A percentile compares a stretch with the other conserved stretches of the same genome.
Evolutionary conservation across 2,797 vertebrate genomes (phyloP).

Genomic region (Pygocentrus nattereri): DNA sequence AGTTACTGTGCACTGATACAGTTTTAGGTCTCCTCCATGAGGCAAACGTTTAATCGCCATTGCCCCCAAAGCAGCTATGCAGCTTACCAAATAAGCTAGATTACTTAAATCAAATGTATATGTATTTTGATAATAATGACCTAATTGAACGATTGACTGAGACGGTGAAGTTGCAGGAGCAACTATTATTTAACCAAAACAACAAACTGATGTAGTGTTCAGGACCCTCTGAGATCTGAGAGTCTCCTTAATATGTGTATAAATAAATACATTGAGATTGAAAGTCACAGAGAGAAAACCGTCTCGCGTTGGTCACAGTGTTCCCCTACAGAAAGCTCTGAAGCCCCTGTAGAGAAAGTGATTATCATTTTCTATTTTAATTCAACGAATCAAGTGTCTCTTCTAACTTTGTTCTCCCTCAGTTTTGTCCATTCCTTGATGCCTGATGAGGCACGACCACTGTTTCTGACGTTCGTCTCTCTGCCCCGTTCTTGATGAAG

Average conservation of each 20-base stretch:
- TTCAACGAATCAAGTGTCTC: neutral
- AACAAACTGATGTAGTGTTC: neutral
- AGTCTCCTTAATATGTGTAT: neutral
- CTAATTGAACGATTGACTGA: neutral
- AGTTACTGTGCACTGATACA: constrained; percentile 14
- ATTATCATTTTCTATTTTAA: neutral
- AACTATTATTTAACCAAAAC: neutral
- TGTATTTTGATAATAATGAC: neutral
- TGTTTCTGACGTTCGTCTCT: neutral
- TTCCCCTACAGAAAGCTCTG: neutral
- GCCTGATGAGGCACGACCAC: neutral
- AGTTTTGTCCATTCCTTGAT: neutral
- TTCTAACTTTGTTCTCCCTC: no score
- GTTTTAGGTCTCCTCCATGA: neutral
- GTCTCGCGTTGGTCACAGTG: neutral
- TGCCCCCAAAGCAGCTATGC: neutral
- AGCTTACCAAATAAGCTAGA: constrained; percentile 26
- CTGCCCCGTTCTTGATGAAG: no score
- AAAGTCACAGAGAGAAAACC: no score
- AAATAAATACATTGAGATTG: neutral
- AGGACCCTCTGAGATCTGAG: constrained; percentile 1
- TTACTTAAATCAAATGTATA: neutral
- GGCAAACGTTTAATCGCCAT: neutral
- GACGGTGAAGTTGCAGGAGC: neutral
- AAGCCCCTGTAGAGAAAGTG: neutral